Conservation (phyloP, 2,113 vertebrate species). For the Macquaria australasica region DNA sequence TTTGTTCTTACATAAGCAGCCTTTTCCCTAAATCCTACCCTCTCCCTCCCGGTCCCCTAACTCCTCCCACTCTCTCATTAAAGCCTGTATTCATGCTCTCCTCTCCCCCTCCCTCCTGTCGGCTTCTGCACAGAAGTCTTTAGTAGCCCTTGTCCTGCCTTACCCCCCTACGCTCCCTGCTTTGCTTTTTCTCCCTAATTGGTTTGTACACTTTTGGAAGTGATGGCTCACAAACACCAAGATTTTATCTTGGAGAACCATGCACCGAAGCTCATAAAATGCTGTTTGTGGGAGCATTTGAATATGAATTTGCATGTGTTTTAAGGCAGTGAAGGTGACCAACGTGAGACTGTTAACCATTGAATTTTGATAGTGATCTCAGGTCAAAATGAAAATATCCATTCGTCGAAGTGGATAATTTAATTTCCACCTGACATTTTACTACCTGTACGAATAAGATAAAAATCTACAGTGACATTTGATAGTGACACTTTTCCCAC, state of each 20-base stretch:
- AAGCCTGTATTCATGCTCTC: slow-evolving; percentile 63
- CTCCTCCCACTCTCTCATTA: slow-evolving; percentile 68
- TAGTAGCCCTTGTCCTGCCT: slow-evolving; percentile 42
- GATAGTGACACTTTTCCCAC: background rate
- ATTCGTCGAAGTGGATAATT: background rate
- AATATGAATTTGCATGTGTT: slow-evolving; percentile 11
- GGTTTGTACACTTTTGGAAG: slow-evolving; percentile 54
- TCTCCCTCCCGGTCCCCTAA: slow-evolving; percentile 32
- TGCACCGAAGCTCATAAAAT: background rate
- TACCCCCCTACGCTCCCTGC: slow-evolving; percentile 29
- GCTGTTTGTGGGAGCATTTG: slow-evolving; percentile 2
- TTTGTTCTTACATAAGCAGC: slow-evolving; percentile 67
- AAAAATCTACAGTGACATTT: too few relatives aligned
- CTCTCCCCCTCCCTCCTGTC: slow-evolving; percentile 37
- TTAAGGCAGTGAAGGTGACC: background rate
- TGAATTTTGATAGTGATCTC: background rate
- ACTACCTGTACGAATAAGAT: background rate
- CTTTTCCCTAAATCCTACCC: slow-evolving; percentile 62
- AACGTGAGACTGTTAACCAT: background rate
- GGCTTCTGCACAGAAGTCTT: slow-evolving; percentile 57
- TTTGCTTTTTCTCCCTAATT: slow-evolving; percentile 60
- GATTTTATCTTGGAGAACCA: background rate
- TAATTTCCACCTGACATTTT: background rate
- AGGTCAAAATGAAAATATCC: background rate
- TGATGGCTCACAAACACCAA: slow-evolving; percentile 14